A percentile compares a stretch with the other conserved stretches of the same genome.
phyloP scores from a whole-genome alignment of 2,113 vertebrate species.

The Plecotus auritus region DNA sequence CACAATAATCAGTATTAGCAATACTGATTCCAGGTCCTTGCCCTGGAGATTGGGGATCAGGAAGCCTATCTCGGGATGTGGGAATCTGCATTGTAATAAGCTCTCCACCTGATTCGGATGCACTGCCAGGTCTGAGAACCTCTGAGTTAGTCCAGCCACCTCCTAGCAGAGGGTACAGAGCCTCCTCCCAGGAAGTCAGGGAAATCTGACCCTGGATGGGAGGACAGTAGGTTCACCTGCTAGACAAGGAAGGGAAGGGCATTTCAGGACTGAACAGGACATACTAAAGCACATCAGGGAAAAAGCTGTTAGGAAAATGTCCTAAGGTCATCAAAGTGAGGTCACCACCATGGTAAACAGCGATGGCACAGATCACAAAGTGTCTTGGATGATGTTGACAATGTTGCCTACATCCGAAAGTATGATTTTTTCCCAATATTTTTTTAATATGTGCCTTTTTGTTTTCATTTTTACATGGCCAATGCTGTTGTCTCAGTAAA shows the following conservation, averaged over 20 bases:
- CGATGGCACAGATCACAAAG: neutral
- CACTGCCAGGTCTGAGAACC: neutral
- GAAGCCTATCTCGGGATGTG: neutral
- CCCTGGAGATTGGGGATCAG: neutral
- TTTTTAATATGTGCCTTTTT: neutral
- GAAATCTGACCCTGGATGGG: neutral
- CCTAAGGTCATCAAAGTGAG: neutral
- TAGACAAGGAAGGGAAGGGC: neutral
- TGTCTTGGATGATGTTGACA: neutral
- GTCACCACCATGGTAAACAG: neutral
- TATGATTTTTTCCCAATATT: neutral
- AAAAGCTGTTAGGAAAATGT: neutral
- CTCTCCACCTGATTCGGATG: neutral
- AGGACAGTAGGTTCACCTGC: neutral
- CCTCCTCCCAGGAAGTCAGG: neutral
- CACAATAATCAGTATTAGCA: neutral
- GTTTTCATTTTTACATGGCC: neutral
- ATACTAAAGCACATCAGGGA: neutral
- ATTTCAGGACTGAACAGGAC: neutral
- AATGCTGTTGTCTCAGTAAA: conserved; percentile 10
- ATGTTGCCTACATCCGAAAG: neutral
- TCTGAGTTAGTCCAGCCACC: neutral
- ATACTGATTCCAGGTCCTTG: neutral
- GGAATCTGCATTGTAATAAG: neutral
- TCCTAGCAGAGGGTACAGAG: neutral